A percentile compares a stretch with the other conserved stretches of the same genome.
These are phyloP conservation scores for Pachycephus smyrnensis DNA, from an alignment of 2,888 invertebrate species.

Conservation along the genomic window DNA sequence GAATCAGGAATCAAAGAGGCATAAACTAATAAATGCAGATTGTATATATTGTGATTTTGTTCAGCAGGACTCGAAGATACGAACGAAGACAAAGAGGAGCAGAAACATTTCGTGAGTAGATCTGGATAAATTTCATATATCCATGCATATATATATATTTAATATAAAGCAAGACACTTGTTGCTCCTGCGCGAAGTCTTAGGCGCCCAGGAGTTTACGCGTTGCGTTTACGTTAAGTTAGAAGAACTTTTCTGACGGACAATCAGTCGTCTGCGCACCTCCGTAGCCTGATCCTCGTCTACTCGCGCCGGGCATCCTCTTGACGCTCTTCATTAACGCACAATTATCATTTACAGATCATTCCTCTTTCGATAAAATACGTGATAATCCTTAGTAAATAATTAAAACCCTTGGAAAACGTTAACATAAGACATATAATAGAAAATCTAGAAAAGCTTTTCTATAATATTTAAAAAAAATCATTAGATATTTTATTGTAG, in stretches of 20 bases:
- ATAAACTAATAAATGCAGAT: background rate
- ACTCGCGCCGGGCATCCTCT: background rate
- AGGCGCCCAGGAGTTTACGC: conserved; percentile 12
- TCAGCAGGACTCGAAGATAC: background rate
- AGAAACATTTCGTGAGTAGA: background rate
- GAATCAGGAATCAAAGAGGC: background rate
- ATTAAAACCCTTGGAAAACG: background rate
- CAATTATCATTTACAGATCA: background rate
- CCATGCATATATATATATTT: background rate
- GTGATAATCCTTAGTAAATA: background rate
- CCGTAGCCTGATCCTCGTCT: background rate
- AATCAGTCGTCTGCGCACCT: background rate
- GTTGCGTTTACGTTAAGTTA: background rate
- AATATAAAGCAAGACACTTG: conserved; percentile 15
- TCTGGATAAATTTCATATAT: background rate
- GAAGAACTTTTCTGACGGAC: background rate
- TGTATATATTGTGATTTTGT: background rate
- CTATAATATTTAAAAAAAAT: background rate
- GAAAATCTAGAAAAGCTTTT: background rate
- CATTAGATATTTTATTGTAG: background rate
- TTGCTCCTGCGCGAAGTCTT: conserved; percentile 22
- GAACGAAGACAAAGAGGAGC: background rate
- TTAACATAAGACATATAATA: background rate
- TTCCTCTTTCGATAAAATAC: background rate
- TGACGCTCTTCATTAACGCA: background rate